A percentile compares a stretch with the other conserved stretches of the same genome.
Evolutionary conservation across 2,888 invertebrate genomes (phyloP).

Genomic region (Strigamia crassipes): DNA sequence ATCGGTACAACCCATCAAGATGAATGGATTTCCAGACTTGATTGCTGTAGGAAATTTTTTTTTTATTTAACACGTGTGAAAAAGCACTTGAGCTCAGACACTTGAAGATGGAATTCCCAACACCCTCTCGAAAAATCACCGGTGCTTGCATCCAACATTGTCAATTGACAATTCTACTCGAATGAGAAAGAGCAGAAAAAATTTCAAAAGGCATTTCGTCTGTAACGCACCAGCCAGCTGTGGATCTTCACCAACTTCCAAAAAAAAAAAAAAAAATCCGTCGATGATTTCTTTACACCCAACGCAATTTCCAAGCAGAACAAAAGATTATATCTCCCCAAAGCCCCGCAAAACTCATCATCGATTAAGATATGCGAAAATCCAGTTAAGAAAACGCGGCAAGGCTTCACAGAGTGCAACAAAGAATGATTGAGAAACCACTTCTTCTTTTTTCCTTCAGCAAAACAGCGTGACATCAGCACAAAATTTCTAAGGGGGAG

Average conservation of each 20-base stretch:
- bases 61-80: constrained; percentile 30
- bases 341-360: constrained; percentile 1
- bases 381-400: not conserved
- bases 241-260: not conserved
- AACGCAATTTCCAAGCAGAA: not conserved
- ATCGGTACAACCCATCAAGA: constrained; percentile 30
- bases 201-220: constrained; percentile 7
- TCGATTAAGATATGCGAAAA: constrained; percentile 17
- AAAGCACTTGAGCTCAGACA: constrained; percentile 2
- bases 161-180: not conserved
- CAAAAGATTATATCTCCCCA: constrained; percentile 18
- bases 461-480: constrained; percentile 26
- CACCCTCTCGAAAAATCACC: constrained; percentile 7
- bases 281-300: not conserved
- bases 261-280: not conserved
- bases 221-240: constrained; percentile 13
- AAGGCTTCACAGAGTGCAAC: not conserved
- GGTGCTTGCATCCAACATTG: constrained; percentile 26
- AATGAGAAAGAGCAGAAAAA: not conserved
- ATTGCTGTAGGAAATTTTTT: constrained; percentile 9
- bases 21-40: constrained; percentile 9
- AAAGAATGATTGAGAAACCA: not conserved
- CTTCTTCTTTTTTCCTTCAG: constrained; percentile 9
- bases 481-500: constrained; percentile 25
- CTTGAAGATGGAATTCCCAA: not conserved